Conservation (phyloP, 2,113 vertebrate species). For the Panthera uncia region DNA sequence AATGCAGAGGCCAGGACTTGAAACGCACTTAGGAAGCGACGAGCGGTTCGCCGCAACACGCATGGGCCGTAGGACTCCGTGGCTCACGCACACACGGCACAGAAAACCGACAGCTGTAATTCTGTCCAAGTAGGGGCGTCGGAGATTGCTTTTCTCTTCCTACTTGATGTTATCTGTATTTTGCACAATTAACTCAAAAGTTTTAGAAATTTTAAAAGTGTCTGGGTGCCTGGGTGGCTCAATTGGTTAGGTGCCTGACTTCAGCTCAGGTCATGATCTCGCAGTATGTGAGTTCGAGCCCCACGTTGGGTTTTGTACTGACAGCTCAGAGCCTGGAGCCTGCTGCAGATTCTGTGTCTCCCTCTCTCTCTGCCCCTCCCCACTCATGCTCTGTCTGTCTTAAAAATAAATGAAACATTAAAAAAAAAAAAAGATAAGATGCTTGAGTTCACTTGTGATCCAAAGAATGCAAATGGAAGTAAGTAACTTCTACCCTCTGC, state of each 20-base stretch:
- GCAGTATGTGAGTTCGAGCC: not conserved
- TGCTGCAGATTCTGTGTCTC: too few species aligned
- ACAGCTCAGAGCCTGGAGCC: too few species aligned
- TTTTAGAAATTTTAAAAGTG: not conserved
- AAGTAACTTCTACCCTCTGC: accelerated
- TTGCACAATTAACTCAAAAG: not conserved
- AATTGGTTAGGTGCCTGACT: not conserved
- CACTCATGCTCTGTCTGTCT: too few species aligned
- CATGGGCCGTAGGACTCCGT: not conserved
- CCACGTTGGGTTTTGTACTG: not conserved
- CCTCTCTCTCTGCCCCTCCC: too few species aligned
- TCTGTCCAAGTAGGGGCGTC: not conserved
- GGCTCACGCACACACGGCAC: not conserved
- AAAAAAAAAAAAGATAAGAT: too few species aligned
- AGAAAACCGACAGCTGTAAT: not conserved
- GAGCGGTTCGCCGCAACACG: not conserved
- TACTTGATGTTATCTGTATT: not conserved
- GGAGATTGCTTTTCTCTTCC: not conserved
- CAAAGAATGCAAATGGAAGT: accelerated
- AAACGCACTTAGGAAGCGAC: not conserved
- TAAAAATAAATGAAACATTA: too few species aligned
- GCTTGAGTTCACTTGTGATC: accelerated
- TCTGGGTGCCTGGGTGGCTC: not conserved
- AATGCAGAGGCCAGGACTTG: not conserved
- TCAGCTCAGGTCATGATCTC: not conserved